These are phyloP conservation scores for Zaprionus lineosus DNA, from an alignment of 2,888 invertebrate species.

Conservation along the genomic window DNA sequence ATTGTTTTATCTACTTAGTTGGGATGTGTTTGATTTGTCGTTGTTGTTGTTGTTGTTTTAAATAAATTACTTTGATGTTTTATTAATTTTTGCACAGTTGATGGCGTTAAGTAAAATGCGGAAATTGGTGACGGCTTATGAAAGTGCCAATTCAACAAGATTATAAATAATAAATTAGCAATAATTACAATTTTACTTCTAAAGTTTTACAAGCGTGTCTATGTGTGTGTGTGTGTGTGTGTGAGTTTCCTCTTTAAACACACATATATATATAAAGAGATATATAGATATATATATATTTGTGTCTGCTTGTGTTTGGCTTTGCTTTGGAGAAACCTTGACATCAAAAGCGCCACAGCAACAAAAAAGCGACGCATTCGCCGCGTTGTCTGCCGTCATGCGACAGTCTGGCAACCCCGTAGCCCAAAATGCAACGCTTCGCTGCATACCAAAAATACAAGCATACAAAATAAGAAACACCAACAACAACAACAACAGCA, in stretches of 20 bases:
- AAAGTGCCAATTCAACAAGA: constrained; percentile 33
- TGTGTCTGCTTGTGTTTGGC: constrained; percentile 13
- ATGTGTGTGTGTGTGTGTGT: not conserved
- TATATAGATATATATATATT: constrained; percentile 5
- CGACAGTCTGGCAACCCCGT: constrained; percentile 65
- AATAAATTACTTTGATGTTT: constrained; percentile 64
- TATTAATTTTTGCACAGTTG: constrained; percentile 69
- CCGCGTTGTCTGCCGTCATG: constrained; percentile 14
- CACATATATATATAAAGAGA: not conserved
- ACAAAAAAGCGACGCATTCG: constrained; percentile 52
- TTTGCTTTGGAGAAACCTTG: constrained; percentile 48
- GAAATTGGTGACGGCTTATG: constrained; percentile 50
- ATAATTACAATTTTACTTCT: constrained; percentile 31
- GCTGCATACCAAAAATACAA: constrained; percentile 58
- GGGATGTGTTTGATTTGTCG: constrained; percentile 25
- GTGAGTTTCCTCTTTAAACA: constrained; percentile 35
- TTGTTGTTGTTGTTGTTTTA: constrained; percentile 23
- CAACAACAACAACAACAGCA: constrained; percentile 31
- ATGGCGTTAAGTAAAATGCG: constrained; percentile 62
- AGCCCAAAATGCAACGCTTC: constrained; percentile 77
- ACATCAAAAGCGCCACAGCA: constrained; percentile 51
- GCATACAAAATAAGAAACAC: not conserved
- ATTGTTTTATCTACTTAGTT: constrained; percentile 60
- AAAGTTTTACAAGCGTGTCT: too few relatives aligned
- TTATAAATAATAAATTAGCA: constrained; percentile 49